These are phyloP conservation scores for Bicyclus anynana DNA, from an alignment of 1,140 invertebrate species.

Conservation along the genomic window DNA sequence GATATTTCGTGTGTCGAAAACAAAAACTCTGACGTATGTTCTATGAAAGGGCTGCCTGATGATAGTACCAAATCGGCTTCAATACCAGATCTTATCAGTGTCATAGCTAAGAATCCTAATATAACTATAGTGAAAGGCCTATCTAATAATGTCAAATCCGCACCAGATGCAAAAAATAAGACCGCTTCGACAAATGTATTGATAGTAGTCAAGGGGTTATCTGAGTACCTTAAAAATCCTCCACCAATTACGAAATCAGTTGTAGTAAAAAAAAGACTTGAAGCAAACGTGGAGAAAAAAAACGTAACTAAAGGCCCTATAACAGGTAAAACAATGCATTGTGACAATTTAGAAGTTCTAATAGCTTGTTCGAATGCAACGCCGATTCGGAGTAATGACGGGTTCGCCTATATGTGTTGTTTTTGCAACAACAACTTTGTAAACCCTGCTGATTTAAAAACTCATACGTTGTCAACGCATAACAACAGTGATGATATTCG, in stretches of 20 bases:
- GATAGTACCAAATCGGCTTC: too few species aligned
- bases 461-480: slow-evolving; percentile 22
- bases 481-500: background rate
- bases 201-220: too few species aligned
- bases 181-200: too few species aligned
- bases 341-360: background rate
- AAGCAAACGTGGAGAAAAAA: too few species aligned
- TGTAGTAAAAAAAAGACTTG: too few species aligned
- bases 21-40: background rate
- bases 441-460: slow-evolving; percentile 31
- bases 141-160: background rate
- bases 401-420: slow-evolving; percentile 25
- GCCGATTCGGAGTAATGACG: slow-evolving; percentile 12
- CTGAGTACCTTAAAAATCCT: too few species aligned
- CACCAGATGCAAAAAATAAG: background rate
- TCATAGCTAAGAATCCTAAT: background rate
- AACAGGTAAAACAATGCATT: background rate
- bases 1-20: background rate
- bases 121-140: background rate
- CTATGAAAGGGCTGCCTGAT: too few species aligned
- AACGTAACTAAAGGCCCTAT: background rate
- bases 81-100: background rate
- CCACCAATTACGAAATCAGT: too few species aligned
- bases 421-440: slow-evolving; percentile 24
- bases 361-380: background rate